Base-by-base conservation (phyloP, 2,888 invertebrate species). In the Onthophagus sagittarius region DNA sequence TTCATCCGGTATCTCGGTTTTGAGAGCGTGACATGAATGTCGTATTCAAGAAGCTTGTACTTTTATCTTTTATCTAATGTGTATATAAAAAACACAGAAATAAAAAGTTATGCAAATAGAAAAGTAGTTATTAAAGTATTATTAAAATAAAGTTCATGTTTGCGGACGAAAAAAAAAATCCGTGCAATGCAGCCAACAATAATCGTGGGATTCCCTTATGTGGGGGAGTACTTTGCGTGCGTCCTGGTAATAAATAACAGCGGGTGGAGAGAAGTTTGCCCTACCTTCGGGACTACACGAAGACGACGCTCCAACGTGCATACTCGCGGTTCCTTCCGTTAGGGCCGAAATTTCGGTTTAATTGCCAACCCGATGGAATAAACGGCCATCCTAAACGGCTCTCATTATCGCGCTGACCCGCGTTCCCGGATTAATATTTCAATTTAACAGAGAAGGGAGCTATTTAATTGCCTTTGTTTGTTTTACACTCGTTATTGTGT, bases 21-120 rank as follows among this genome's bases (percentile, higher is more conserved):
- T 76, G 75, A 75, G 77, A 76, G 76, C 78, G 78, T 78, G 78
- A 78, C 76, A 75, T 72, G 78, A 78, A 78, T 78, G 73, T 75
- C 74, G 74, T 76, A 72, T 76, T 75, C 73, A 75, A 23, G 23
- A 23, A 23, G 23, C 23, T 23, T 23, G 23, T 23, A 23, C 23
- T 23, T 23, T 23, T 73, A 75, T 75, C 75, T 71, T 53, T 53
- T 53, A 53, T 53, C 23, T 23, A 23, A 23, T 23, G 23, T 23
- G 23, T 23, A 3, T 23, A 23, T 23, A 23, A 23, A 23, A 3
- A 23, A 23, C 1, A 23, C 23, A 23, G 23, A 23, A 23, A 23
- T 23, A 23, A 23, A 23, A 23, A 23, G 23, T 23, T 23, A 23
- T 23, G 23, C 23, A 23, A 23, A 23, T 23, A 23, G 23, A 23